These are phyloP conservation scores for Nephotettix cincticeps DNA, from an alignment of 1,140 invertebrate genomes.

Conservation along the genomic window DNA sequence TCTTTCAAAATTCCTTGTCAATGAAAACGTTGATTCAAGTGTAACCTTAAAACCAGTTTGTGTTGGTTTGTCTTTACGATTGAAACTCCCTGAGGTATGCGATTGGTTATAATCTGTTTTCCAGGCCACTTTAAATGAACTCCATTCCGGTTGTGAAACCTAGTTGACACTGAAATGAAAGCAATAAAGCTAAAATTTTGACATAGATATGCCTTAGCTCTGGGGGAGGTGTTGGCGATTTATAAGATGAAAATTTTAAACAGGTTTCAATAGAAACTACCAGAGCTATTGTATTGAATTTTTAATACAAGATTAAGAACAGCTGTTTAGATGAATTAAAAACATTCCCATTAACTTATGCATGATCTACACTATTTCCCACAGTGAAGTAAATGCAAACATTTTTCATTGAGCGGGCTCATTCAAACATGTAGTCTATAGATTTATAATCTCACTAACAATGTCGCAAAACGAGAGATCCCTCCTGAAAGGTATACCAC, in stretches of 20 bases:
- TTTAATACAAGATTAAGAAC: too few relatives aligned
- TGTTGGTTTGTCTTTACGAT: not conserved
- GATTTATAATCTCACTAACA: not conserved
- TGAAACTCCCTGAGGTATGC: not conserved
- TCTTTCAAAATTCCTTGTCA: not conserved
- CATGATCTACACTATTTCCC: too few relatives aligned
- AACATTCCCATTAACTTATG: too few relatives aligned
- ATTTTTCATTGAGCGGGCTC: too few relatives aligned
- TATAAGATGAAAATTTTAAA: too few relatives aligned
- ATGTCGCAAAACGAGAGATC: not conserved
- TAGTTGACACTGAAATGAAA: not conserved
- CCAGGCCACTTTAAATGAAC: not conserved
- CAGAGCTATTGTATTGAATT: too few relatives aligned
- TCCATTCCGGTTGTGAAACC: not conserved
- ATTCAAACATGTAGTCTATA: not conserved
- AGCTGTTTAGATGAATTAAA: too few relatives aligned
- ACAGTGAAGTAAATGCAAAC: too few relatives aligned
- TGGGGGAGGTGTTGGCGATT: too few relatives aligned
- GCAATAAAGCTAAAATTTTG: not conserved
- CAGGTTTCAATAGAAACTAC: too few relatives aligned
- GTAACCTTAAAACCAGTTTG: not conserved
- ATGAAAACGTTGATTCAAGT: not conserved
- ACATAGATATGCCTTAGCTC: too few relatives aligned
- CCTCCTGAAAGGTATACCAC: not conserved
- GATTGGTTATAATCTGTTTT: not conserved